phyloP scores from a whole-genome alignment of 2,888 invertebrate species.

The Escarpia spicata region DNA sequence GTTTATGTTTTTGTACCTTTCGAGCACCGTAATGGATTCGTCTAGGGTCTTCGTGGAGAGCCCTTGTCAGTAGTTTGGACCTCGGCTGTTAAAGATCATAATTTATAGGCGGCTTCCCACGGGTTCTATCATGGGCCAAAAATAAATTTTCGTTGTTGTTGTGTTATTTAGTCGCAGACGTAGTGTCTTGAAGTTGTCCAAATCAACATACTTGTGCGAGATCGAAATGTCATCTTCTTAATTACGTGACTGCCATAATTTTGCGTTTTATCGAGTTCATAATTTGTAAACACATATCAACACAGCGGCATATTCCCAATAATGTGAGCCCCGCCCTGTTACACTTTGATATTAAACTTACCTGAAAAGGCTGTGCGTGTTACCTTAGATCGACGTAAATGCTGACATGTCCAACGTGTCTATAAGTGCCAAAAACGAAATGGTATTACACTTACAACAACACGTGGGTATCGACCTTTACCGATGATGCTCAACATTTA shows the following conservation, averaged over 20 bases:
- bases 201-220: neutral
- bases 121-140: no score
- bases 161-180: neutral
- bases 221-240: neutral
- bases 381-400: neutral
- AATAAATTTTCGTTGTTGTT: neutral
- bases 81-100: neutral
- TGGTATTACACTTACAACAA: neutral
- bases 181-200: neutral
- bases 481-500: neutral
- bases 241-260: neutral
- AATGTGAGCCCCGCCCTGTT: neutral
- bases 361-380: neutral
- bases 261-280: no score
- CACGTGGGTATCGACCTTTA: neutral
- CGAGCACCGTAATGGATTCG: neutral
- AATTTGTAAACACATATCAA: no score
- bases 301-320: neutral
- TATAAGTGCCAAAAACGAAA: neutral
- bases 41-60: neutral
- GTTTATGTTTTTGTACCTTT: neutral
- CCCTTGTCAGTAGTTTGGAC: neutral
- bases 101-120: no score
- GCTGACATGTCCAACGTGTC: neutral
- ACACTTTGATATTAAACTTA: neutral